These are phyloP conservation scores for Hyppa rectilinea DNA, from an alignment of 2,888 invertebrate genomes.

Conservation along the genomic window DNA sequence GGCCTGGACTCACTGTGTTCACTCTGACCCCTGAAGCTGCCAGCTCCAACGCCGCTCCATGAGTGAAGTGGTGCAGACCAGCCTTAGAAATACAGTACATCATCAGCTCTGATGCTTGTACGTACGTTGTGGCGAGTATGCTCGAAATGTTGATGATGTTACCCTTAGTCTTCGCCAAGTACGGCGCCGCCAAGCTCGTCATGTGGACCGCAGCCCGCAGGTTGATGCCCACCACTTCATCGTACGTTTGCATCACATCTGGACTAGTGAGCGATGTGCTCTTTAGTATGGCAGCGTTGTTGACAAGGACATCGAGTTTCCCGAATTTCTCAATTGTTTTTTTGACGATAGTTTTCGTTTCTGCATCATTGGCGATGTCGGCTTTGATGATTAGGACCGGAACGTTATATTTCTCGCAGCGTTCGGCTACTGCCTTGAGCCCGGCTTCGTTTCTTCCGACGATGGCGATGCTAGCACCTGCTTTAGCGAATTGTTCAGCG, in stretches of 20 bases:
- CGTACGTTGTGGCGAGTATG: slow-evolving; percentile 25
- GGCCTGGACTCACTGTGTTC: slow-evolving; percentile 94
- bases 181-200: slow-evolving; percentile 65
- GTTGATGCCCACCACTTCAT: slow-evolving; percentile 65
- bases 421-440: slow-evolving; percentile 60
- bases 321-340: slow-evolving; percentile 67
- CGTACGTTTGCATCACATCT: slow-evolving; percentile 65
- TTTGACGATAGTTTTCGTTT: slow-evolving; percentile 59
- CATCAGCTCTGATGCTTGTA: slow-evolving; percentile 16
- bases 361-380: slow-evolving; percentile 68
- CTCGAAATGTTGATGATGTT: slow-evolving; percentile 64
- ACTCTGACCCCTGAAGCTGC: slow-evolving; percentile 91
- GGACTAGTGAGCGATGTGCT: slow-evolving; percentile 53
- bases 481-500: slow-evolving; percentile 67
- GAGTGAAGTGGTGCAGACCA: slow-evolving; percentile 93
- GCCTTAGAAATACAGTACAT: slow-evolving; percentile 93
- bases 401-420: slow-evolving; percentile 57
- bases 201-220: slow-evolving; percentile 64
- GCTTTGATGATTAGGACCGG: slow-evolving; percentile 65
- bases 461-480: slow-evolving; percentile 68
- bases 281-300: slow-evolving; percentile 70
- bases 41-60: slow-evolving; percentile 92
- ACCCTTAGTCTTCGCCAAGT: slow-evolving; percentile 66
- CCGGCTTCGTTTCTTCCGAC: slow-evolving; percentile 69
- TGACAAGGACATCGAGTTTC: slow-evolving; percentile 72